phyloP scores from a whole-genome alignment of 30 jellyfish, hydroid and myxozoan species.

The Aurelia sp. region DNA sequence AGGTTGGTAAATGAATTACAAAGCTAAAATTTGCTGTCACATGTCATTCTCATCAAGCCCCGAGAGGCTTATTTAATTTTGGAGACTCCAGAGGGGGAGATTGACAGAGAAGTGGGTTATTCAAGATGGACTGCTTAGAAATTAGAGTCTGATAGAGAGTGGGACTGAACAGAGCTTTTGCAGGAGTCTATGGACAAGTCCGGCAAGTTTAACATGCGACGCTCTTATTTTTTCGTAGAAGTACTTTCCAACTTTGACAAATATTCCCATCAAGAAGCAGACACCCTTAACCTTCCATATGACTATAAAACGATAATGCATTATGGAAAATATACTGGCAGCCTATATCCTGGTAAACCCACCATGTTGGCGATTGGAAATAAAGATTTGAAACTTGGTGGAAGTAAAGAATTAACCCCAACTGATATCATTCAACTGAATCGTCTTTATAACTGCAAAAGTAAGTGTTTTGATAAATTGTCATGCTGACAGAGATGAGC shows the following conservation, averaged over 20 bases:
- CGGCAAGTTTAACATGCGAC: background rate
- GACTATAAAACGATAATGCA: slow-evolving; percentile 83
- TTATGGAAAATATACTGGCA: slow-evolving; percentile 58
- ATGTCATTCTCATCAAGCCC: no score
- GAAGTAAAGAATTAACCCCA: slow-evolving; percentile 46
- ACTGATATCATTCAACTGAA: slow-evolving; percentile 70
- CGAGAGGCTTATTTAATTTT: no score
- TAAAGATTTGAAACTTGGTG: slow-evolving; percentile 59
- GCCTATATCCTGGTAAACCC: slow-evolving; percentile 42
- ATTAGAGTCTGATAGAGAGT: no score
- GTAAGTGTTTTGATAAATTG: slow-evolving; percentile 28
- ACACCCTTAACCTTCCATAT: slow-evolving; percentile 62
- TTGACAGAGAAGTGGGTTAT: no score
- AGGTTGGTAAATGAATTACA: no score
- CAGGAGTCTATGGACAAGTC: background rate
- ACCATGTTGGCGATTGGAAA: slow-evolving; percentile 61
- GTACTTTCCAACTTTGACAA: slow-evolving; percentile 58
- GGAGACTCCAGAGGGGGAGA: no score
- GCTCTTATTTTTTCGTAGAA: slow-evolving; percentile 10
- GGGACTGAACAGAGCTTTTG: no score
- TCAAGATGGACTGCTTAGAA: no score
- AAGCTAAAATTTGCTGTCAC: no score
- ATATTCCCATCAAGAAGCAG: slow-evolving; percentile 47
- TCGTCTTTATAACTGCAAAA: slow-evolving; percentile 63
- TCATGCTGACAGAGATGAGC: background rate